These are phyloP conservation scores for Meliscaeva auricollis DNA, from an alignment of 2,888 invertebrate genomes.

Conservation along the genomic window DNA sequence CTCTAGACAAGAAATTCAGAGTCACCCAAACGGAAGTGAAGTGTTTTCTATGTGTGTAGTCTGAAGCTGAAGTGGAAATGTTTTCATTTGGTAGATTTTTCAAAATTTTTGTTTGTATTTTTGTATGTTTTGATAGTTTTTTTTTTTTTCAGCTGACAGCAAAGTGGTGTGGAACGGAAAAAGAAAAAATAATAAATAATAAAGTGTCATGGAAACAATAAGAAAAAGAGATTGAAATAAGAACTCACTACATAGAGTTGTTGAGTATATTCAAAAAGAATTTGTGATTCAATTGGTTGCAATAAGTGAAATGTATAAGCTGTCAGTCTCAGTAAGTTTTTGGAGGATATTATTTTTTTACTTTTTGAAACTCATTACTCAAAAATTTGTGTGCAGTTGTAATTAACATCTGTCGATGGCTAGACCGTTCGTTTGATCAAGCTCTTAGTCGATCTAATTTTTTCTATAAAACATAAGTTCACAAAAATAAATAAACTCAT, in stretches of 20 bases:
- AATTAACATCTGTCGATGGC: too few relatives aligned
- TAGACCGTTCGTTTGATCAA: too few relatives aligned
- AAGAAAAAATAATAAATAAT: conserved; percentile 16
- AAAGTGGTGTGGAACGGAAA: neutral
- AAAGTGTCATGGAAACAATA: conserved; percentile 16
- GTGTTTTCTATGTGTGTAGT: conserved; percentile 47
- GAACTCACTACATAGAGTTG: neutral
- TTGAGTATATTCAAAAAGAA: neutral
- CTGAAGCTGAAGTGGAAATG: conserved; percentile 34
- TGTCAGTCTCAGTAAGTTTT: neutral
- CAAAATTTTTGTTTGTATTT: conserved; percentile 11
- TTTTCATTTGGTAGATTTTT: conserved; percentile 27
- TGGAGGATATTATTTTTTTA: too few relatives aligned
- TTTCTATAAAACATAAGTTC: too few relatives aligned
- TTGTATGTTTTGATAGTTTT: neutral
- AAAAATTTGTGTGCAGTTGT: too few relatives aligned
- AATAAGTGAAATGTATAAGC: neutral
- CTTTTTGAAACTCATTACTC: too few relatives aligned
- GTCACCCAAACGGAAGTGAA: conserved; percentile 50
- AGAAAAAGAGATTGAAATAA: neutral
- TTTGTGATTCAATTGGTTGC: neutral
- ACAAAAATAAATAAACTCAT: too few relatives aligned
- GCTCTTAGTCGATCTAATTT: too few relatives aligned
- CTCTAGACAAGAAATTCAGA: neutral
- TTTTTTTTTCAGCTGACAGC: neutral